Base-by-base conservation (phyloP, 2,888 invertebrate genomes). In the Gnatocerus cornutus region DNA sequence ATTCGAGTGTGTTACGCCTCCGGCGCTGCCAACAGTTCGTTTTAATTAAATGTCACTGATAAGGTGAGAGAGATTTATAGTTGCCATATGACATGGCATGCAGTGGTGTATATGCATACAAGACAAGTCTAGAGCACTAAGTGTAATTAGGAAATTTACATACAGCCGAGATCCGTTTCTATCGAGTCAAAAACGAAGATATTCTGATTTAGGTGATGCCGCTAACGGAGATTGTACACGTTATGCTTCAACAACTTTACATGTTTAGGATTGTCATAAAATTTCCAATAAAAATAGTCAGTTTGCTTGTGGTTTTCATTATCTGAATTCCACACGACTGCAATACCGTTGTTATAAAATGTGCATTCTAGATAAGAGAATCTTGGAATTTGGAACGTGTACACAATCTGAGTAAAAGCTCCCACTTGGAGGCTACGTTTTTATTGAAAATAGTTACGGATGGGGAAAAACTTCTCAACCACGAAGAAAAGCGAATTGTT, bases 41-140 rank as follows among this genome's bases (percentile, higher is more conserved):
- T 61, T 61, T 61, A 61, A 61, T 61, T 61, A 61, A 61, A 61
- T 12, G 61, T 61, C 48, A 30, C 1, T 13, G 29, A 58, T 27
- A 45, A 13, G 4, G 9, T 14, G 48, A 3, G 10, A 37, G 46
- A 16, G 61, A 61, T 61, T 61, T 59, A 59, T 59, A 39, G 13
- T 3, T 9, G 53, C 13, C 53, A 53, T 29, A 29, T 53, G 30
- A 33, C 14, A 12, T 7, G 9, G 14, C 9, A 12, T 33, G 33
- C 53, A 33, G 6, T 21, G 4, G 21, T 41, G 10, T 6, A 41
- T 41, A 5, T n/a, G 12, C 10, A 12, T 41, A 41, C 12, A 41
- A 41, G 41, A 41, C 12, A 33, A n/a, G 37, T 37, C n/a, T 37
- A 1, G 2, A n/a, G 37, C 9, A 37, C 37, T 12, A 13, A 10